Evolutionary conservation across 2,888 invertebrate species (phyloP), one percentile per base, ranked within the genome.

Genomic region (Acleris literana): DNA sequence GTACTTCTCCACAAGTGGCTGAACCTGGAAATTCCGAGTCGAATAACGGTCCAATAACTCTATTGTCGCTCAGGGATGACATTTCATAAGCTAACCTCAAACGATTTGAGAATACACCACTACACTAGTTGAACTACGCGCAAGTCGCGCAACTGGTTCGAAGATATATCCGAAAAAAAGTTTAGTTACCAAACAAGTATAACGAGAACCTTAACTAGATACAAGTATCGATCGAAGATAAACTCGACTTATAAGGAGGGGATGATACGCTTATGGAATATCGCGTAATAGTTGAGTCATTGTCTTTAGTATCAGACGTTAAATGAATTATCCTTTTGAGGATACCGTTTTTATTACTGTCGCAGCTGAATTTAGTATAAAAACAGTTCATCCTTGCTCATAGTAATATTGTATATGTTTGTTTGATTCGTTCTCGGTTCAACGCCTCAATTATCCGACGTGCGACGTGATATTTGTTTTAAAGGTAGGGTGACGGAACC

Each of bases 131-230:
- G 64, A 69, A 69, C 62, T 71, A 71, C 68, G 69, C 71, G 70
- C 73, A 74, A 72, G 66, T 76, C 70, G 69, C 69, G 71, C 69
- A 71, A 73, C 73, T 71, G 71, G 69, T 74, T 74, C 74, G 71
- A 70, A 77, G 73, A 75, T 77, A 80, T 75, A 76, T 75, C 75
- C 75, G 74, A 78, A 80, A 82, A 46, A 79, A 78, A 80, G 79
- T 78, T 74, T 75, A 76, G 76, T 76, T 74, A 74, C 71, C 72
- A 76, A 79, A 76, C 73, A 74, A 77, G 77, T 78, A 81, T 81
- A 80, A 80, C 79, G 71, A 78, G 74, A 73, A 54, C 39, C 17
- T 20, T 56, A 57, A 57, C 52, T 66, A 62, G 61, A 61, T 61
- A 60, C 56, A 56, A 55, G 48, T 49, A 46, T 53, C 7, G 52